Percentiles rank a stretch among this genome's conserved stretches.
Evolutionary conservation across 2,113 vertebrate species (phyloP).

Genomic region (Scopus umbretta): DNA sequence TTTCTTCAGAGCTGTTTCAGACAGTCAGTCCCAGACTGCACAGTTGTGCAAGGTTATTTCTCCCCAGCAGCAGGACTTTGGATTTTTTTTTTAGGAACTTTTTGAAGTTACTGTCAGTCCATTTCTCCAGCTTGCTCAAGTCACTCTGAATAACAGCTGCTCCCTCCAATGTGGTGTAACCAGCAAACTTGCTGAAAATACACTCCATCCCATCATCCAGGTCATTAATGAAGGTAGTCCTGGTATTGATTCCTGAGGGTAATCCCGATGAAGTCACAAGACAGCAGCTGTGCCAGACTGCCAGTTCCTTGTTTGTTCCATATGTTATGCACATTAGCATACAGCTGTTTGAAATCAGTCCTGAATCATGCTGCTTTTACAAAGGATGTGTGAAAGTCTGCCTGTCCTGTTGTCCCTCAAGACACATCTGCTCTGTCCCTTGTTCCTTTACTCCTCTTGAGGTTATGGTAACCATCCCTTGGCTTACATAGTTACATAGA

Average conservation of each 20-base stretch:
- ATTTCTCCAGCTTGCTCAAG: not conserved
- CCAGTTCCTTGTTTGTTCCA: not conserved
- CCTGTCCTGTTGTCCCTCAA: not conserved
- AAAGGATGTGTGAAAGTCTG: not conserved
- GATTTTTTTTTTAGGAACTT: not conserved
- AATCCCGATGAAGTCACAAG: not conserved
- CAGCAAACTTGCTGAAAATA: not conserved
- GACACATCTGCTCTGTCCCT: not conserved
- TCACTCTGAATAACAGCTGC: not conserved
- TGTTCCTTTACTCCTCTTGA: not conserved
- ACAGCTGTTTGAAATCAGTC: not conserved
- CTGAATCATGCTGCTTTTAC: not conserved
- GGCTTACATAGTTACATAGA: not conserved
- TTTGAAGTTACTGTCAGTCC: not conserved
- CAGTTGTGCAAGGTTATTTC: not conserved
- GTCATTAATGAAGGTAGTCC: not conserved
- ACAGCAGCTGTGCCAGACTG: not conserved
- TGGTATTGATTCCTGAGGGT: not conserved
- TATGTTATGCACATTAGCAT: fast-evolving
- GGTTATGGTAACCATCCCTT: not conserved
- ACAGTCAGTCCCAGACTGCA: not conserved
- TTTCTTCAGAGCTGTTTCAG: not conserved
- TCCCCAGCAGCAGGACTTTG: not conserved
- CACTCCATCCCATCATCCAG: not conserved
- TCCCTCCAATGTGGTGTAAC: not conserved